Evolutionary conservation across 2,888 invertebrate species (phyloP).

Genomic region (Melinaea marsaeus): DNA sequence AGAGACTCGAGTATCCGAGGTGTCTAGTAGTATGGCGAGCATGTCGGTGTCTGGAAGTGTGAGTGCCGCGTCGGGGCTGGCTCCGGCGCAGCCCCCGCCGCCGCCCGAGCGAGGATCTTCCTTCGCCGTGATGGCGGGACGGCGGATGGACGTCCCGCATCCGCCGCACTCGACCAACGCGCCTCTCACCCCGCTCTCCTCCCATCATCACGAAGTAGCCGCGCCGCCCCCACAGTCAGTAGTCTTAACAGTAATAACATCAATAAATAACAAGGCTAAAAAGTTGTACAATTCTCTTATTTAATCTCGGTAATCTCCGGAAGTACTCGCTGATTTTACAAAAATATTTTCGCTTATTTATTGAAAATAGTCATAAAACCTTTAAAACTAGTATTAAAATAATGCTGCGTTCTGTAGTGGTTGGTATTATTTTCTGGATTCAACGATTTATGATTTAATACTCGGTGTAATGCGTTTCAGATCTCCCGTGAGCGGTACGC

Average conservation of each 20-base stretch:
- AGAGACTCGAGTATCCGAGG: constrained; percentile 43
- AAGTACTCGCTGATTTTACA: too few species aligned
- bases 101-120: constrained; percentile 94
- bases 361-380: too few species aligned
- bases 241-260: background rate
- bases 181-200: constrained; percentile 59
- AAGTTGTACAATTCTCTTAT: too few species aligned
- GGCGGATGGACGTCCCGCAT: constrained; percentile 46
- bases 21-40: constrained; percentile 37
- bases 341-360: too few species aligned
- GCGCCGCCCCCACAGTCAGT: constrained; percentile 48
- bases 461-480: constrained; percentile 33
- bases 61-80: constrained; percentile 14
- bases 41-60: constrained; percentile 24
- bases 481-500: constrained; percentile 50
- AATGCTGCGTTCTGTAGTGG: too few species aligned
- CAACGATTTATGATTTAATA: background rate
- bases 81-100: constrained; percentile 72
- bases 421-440: too few species aligned
- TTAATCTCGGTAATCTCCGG: too few species aligned
- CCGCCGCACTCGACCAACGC: constrained; percentile 32
- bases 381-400: too few species aligned
- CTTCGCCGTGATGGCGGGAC: constrained; percentile 87
- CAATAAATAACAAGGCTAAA: background rate
- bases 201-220: constrained; percentile 57